A percentile compares a stretch with the other conserved stretches of the same genome.
Conservation (phyloP, 2,888 invertebrate genomes). For the Cryptocephalus moraei region DNA sequence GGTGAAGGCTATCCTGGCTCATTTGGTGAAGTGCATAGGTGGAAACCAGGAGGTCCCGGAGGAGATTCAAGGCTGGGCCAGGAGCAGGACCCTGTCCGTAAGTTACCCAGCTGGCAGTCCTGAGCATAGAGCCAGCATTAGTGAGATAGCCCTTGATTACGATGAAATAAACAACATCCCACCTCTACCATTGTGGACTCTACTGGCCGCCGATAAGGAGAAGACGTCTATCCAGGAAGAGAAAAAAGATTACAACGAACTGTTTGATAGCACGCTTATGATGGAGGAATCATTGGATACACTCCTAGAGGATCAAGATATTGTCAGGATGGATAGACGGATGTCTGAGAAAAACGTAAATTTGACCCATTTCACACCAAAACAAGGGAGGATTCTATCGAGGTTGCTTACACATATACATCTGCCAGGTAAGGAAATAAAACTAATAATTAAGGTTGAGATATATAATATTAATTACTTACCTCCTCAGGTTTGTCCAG, state of each 20-base stretch:
- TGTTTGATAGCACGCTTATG: conserved; percentile 69
- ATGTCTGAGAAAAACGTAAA: conserved; percentile 34
- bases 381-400: conserved; percentile 72
- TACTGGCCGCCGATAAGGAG: conserved; percentile 90
- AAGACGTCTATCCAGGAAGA: conserved; percentile 42
- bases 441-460: too few species aligned
- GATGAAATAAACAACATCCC: conserved; percentile 97
- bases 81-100: conserved; percentile 81
- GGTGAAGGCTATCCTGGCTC: conserved; percentile 96
- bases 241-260: conserved; percentile 72
- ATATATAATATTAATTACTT: too few species aligned
- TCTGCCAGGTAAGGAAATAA: conserved; percentile 58
- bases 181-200: conserved; percentile 91
- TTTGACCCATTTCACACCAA: conserved; percentile 77
- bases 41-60: conserved; percentile 41
- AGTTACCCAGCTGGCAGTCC: conserved; percentile 78
- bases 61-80: conserved; percentile 65
- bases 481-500: conserved; percentile 54
- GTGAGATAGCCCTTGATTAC: conserved; percentile 84
- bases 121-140: conserved; percentile 68
- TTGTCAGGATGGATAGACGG: conserved; percentile 36
- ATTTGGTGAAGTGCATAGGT: conserved; percentile 73
- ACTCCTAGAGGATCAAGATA: conserved; percentile 60
- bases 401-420: conserved; percentile 90
- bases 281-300: conserved; percentile 79